A percentile compares a stretch with the other conserved stretches of the same genome.
Evolutionary conservation across 2,888 invertebrate species (phyloP).

Genomic region (Pseudococcus viburni): DNA sequence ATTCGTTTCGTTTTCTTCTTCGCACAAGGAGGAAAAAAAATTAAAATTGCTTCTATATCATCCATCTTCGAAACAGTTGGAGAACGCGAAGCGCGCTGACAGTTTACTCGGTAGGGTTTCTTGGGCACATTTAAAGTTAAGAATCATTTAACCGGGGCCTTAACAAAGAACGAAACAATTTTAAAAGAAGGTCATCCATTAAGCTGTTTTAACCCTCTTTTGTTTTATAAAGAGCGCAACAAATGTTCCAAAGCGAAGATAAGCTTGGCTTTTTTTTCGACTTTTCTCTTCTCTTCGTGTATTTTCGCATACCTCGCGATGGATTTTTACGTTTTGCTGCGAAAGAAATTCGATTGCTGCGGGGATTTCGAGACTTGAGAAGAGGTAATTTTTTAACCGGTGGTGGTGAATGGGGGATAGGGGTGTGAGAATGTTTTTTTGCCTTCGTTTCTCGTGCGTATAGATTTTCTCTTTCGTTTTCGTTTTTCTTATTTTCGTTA

Average conservation of each 20-base stretch:
- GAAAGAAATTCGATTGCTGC: conserved; percentile 12
- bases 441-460: background rate
- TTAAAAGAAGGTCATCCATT: conserved; percentile 57
- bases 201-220: conserved; percentile 52
- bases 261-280: conserved; percentile 39
- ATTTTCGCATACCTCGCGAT: background rate
- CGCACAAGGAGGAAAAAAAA: background rate
- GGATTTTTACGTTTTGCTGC: background rate
- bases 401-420: background rate
- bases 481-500: background rate
- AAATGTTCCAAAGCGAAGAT: conserved; percentile 49
- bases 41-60: conserved; percentile 52
- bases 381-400: conserved; percentile 26
- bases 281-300: background rate
- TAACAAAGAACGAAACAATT: conserved; percentile 55
- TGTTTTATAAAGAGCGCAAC: conserved; percentile 55
- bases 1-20: background rate
- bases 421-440: background rate
- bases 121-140: conserved; percentile 50
- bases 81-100: conserved; percentile 37
- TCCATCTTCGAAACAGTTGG: conserved; percentile 54
- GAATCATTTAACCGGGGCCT: conserved; percentile 52
- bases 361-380: background rate
- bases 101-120: conserved; percentile 56
- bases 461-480: background rate